phyloP scores from a whole-genome alignment of 2,797 vertebrate species.

The Cheirogaleus major region DNA sequence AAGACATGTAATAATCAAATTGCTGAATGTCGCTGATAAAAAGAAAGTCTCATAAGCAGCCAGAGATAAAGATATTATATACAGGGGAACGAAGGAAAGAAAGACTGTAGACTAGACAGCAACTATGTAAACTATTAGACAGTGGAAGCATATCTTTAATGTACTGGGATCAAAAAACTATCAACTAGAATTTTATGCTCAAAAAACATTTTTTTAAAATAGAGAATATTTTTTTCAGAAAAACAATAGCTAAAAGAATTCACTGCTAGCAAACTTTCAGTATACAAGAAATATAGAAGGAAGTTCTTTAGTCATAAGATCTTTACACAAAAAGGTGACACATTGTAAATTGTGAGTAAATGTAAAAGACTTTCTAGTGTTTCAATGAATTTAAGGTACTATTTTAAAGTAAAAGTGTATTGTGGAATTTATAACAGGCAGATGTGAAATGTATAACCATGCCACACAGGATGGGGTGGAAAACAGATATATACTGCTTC shows the following conservation, averaged over 20 bases:
- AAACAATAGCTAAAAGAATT: background rate
- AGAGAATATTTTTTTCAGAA: background rate
- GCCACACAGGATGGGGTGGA: background rate
- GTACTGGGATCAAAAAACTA: background rate
- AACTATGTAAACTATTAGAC: background rate
- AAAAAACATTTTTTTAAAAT: background rate
- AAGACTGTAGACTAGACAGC: background rate
- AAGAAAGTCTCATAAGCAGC: background rate
- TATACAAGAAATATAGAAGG: background rate
- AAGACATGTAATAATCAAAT: background rate
- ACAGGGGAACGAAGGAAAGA: background rate
- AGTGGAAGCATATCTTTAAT: background rate
- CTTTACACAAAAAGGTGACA: background rate
- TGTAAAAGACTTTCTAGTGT: background rate
- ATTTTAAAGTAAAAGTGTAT: background rate
- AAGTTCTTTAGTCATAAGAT: background rate
- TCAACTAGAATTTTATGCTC: background rate
- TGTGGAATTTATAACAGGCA: background rate
- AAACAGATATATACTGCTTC: background rate
- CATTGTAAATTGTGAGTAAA: background rate
- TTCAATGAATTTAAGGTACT: background rate
- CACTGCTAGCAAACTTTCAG: background rate
- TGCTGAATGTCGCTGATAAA: background rate
- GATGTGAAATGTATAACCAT: background rate
- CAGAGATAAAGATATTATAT: background rate